Base-by-base conservation (phyloP, 2,888 invertebrate genomes). In the Anodontia alba region DNA sequence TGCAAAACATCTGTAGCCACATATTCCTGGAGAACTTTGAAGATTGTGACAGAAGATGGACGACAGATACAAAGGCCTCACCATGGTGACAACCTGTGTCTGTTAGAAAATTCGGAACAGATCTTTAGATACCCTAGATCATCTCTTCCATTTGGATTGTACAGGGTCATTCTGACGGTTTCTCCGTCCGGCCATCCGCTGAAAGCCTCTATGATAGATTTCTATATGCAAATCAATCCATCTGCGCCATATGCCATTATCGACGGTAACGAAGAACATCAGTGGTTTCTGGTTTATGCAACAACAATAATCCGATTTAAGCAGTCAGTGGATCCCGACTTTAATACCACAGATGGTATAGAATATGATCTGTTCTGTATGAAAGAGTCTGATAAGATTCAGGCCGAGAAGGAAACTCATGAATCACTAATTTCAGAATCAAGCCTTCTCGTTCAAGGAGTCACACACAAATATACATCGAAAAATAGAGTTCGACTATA, bases 361-460 rank as follows among this genome's bases (percentile, higher is more conserved):
- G 78, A 83, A 5, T 91, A 88, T 42, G 87, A 91, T 66, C 78
- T 94, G 8, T 89, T 94, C 74, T 93, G 92, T 67, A 83, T 89
- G 84, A 85, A 87, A n/a, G 89, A 90, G 81, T 80, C 83, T n/a
- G 81, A 71, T 10, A 73, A 82, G 36, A 76, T 70, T 17, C 75
- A 74, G 5, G 74, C 86, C 20, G 67, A 81, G 51, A 42, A 75
- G 29, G 26, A 73, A 49, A 51, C 87, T 0, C 73, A 83, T 57
- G 70, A 76, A 0, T 71, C 69, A 20, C 36, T 91, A 26, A 54
- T 78, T n/a, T 62, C 72, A 17, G 79, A 82, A 29, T 89, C 91
- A 17, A 76, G 71, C 3, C 62, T 89, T 23, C 36, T 92, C 12
- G 75, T 69, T 20, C 87, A 89, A 69, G 88, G 88, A 23, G 87